Conservation (phyloP, 53 echinoderm and acorn worm species). For the Paelopatides confundens region DNA sequence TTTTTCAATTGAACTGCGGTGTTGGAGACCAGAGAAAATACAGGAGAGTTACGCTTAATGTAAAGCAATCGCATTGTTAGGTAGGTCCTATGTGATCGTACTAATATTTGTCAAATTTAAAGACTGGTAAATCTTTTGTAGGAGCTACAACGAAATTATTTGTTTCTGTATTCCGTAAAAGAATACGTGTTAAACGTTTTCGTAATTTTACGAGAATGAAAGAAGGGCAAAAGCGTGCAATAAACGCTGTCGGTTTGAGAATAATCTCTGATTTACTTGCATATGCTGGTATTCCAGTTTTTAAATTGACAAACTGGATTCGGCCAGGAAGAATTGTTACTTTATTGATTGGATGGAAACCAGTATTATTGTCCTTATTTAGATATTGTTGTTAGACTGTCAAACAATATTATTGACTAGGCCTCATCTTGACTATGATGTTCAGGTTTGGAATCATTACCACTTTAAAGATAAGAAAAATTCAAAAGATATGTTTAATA, state of each 20-base stretch:
- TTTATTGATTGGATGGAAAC: neutral
- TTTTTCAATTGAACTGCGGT: too few species aligned
- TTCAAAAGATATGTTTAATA: too few species aligned
- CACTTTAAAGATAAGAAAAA: too few species aligned
- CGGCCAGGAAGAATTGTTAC: neutral
- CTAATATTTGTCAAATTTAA: neutral
- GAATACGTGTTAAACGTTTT: neutral
- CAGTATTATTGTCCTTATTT: too few species aligned
- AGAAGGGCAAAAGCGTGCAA: neutral
- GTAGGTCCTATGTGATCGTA: neutral
- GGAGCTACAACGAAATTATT: neutral
- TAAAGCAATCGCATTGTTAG: neutral
- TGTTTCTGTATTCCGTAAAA: neutral
- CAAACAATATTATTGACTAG: too few species aligned
- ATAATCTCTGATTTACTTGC: neutral
- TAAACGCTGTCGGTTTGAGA: neutral
- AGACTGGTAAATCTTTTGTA: neutral
- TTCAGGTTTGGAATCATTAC: too few species aligned
- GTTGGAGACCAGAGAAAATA: too few species aligned
- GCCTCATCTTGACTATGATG: too few species aligned
- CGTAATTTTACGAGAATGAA: neutral
- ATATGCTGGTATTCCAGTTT: neutral
- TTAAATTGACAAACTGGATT: neutral
- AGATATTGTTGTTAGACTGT: too few species aligned
- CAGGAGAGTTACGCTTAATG: too few species aligned